Evolutionary conservation across 2,113 vertebrate genomes (phyloP).

Genomic region (Pteruthius melanotis): DNA sequence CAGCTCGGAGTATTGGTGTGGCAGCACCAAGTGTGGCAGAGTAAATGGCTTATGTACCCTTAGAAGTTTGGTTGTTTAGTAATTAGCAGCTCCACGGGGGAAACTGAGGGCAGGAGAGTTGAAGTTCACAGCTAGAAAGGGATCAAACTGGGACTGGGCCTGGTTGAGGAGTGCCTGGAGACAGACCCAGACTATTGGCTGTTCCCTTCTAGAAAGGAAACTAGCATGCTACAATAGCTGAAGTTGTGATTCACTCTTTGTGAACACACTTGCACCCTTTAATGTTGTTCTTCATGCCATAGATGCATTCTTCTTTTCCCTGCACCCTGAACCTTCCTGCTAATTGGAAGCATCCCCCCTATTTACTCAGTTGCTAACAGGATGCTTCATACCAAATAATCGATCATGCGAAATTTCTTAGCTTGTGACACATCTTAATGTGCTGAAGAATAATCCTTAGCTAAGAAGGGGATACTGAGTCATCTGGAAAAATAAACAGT

Average conservation of each 20-base stretch:
- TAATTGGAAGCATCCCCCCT: neutral
- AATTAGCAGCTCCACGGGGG: neutral
- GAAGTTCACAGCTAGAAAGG: neutral
- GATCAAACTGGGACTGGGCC: neutral
- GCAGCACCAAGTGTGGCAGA: neutral
- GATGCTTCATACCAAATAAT: slow-evolving; percentile 43
- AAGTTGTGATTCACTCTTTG: neutral
- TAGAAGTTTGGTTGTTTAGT: neutral
- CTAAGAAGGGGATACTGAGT: slow-evolving; percentile 15
- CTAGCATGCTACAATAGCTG: neutral
- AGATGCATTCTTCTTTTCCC: neutral
- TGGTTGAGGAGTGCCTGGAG: neutral
- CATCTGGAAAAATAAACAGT: slow-evolving; percentile 58
- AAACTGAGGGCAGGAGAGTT: neutral
- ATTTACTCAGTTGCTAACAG: slow-evolving; percentile 23
- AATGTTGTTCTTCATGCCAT: neutral
- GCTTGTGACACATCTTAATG: slow-evolving; percentile 35
- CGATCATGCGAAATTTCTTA: neutral
- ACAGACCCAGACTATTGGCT: neutral
- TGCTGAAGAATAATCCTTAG: neutral
- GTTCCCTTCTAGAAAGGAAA: neutral
- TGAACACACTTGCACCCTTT: neutral
- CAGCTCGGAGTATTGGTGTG: rapidly evolving
- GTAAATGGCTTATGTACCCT: neutral
- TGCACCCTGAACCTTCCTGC: neutral